These are phyloP conservation scores for Lycaon pictus DNA, from an alignment of 2,113 vertebrate genomes.

Conservation along the genomic window DNA sequence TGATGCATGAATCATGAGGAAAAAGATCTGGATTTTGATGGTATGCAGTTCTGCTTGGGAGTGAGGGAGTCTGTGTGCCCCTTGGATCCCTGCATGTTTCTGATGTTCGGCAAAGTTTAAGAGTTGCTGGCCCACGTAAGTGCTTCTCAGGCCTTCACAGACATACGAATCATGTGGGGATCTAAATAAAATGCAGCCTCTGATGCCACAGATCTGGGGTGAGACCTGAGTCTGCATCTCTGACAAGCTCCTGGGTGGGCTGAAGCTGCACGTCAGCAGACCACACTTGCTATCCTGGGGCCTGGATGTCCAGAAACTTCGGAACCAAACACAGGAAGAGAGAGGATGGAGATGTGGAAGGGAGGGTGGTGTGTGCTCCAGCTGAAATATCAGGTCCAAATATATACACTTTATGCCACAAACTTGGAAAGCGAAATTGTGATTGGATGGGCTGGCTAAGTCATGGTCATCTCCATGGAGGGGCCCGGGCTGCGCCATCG, in stretches of 20 bases:
- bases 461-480: too few species aligned
- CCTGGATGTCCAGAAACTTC: background rate
- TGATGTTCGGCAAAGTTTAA: background rate
- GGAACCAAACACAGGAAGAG: background rate
- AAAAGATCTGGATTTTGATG: background rate
- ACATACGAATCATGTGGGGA: rapidly evolving
- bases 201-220: background rate
- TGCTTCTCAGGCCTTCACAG: background rate
- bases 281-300: rapidly evolving
- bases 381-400: too few species aligned
- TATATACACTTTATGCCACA: background rate
- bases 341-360: background rate
- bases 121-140: background rate
- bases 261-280: background rate
- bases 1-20: background rate
- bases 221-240: background rate
- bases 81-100: background rate
- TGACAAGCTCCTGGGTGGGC: background rate
- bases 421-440: background rate
- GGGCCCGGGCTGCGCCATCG: too few species aligned
- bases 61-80: background rate
- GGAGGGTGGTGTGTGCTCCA: background rate
- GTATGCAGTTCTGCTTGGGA: background rate
- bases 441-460: background rate
- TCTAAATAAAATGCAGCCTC: background rate